Conservation (phyloP, 2,888 invertebrate species). For the Pollenia labialis region DNA sequence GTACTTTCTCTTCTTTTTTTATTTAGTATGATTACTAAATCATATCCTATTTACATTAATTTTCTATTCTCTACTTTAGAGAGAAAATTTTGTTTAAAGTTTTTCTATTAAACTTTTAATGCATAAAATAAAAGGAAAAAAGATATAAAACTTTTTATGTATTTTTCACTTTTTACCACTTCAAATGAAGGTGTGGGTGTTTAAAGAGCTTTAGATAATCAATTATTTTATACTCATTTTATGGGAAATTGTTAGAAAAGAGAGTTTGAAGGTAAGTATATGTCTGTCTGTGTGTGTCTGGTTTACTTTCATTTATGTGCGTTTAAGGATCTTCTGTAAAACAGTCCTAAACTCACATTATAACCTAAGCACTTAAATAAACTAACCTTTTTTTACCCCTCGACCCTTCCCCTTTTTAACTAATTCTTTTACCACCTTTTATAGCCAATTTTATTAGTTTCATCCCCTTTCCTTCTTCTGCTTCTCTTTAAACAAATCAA, state of each 20-base stretch:
- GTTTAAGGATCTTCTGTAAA: slow-evolving; percentile 14
- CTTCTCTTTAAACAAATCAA: slow-evolving; percentile 54
- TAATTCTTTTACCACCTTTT: slow-evolving; percentile 32
- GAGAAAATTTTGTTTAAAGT: slow-evolving; percentile 56
- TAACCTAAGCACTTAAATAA: slow-evolving; percentile 44
- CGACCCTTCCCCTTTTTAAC: not conserved
- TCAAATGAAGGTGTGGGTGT: slow-evolving; percentile 13
- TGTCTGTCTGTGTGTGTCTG: not conserved
- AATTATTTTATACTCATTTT: slow-evolving; percentile 63
- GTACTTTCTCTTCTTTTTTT: slow-evolving; percentile 21
- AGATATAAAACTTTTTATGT: slow-evolving; percentile 28
- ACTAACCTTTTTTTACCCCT: slow-evolving; percentile 42
- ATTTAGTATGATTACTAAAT: slow-evolving; percentile 37
- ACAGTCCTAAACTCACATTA: slow-evolving; percentile 58
- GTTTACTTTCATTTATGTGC: slow-evolving; percentile 29
- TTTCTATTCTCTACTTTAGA: slow-evolving; percentile 18
- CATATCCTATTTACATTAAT: not conserved
- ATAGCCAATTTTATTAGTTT: slow-evolving; percentile 15
- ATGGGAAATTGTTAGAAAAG: not conserved
- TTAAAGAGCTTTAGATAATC: slow-evolving; percentile 64
- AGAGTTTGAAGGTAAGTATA: not conserved
- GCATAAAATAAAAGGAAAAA: not conserved
- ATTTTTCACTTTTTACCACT: slow-evolving; percentile 37
- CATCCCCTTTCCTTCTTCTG: not conserved
- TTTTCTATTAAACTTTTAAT: slow-evolving; percentile 71